A percentile compares a stretch with the other conserved stretches of the same genome.
phyloP scores from a whole-genome alignment of 2,888 invertebrate genomes.

The Eumacrocentrus americanus region DNA sequence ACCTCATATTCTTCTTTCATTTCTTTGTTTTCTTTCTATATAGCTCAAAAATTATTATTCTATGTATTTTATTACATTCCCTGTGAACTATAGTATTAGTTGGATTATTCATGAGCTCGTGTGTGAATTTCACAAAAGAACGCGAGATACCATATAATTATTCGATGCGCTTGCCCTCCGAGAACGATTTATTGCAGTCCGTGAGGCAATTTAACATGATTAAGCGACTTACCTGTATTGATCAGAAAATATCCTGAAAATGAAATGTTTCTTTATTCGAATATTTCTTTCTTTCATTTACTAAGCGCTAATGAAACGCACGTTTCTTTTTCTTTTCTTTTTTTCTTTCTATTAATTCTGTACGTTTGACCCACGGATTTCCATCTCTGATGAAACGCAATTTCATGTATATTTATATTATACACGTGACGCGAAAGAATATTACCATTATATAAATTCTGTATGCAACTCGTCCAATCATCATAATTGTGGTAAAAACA shows the following conservation, averaged over 20 bases:
- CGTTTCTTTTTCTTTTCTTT: neutral
- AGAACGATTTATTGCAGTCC: slow-evolving; percentile 39
- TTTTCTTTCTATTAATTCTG: neutral
- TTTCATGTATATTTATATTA: neutral
- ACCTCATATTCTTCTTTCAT: too few relatives aligned
- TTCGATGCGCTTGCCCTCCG: too few relatives aligned
- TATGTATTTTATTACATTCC: too few relatives aligned
- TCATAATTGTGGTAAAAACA: too few relatives aligned
- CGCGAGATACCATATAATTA: too few relatives aligned
- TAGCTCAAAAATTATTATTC: too few relatives aligned
- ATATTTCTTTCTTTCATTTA: slow-evolving; percentile 25
- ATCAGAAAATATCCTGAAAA: slow-evolving; percentile 60
- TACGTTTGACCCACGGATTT: slow-evolving; percentile 2
- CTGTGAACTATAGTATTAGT: too few relatives aligned
- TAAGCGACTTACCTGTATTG: slow-evolving; percentile 57
- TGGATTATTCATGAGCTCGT: too few relatives aligned
- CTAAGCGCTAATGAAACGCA: neutral
- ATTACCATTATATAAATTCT: too few relatives aligned
- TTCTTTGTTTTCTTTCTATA: too few relatives aligned
- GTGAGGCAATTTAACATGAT: slow-evolving; percentile 40
- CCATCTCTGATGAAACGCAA: neutral
- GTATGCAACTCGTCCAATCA: too few relatives aligned
- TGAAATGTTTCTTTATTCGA: slow-evolving; percentile 54
- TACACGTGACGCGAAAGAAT: neutral
- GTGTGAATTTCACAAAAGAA: too few relatives aligned